Percentiles rank a stretch among this genome's conserved stretches.
phyloP scores from a whole-genome alignment of 2,797 vertebrate species.

The Hippopotamyrus pictus region DNA sequence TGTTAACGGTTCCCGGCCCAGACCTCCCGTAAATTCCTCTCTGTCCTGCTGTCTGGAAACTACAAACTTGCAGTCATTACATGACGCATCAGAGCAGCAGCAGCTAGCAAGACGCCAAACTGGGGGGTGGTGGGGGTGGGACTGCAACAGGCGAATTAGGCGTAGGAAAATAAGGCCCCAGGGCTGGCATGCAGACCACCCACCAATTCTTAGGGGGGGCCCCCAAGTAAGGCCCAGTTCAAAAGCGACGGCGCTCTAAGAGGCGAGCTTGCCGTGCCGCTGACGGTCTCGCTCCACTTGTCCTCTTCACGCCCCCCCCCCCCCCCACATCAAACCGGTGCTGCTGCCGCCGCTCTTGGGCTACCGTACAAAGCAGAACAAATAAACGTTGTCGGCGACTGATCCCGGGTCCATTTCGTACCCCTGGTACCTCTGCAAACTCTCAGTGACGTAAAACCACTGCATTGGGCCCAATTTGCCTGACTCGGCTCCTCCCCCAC shows the following conservation, averaged over 20 bases:
- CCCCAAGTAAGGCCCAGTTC: neutral
- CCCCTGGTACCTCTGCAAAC: slow-evolving; percentile 12
- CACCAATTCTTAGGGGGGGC: slow-evolving; percentile 40
- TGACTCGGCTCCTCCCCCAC: neutral
- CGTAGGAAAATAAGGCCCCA: slow-evolving; percentile 49
- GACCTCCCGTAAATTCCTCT: slow-evolving; percentile 1
- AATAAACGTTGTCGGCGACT: slow-evolving; percentile 22
- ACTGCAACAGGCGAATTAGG: slow-evolving; percentile 64
- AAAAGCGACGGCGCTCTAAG: neutral
- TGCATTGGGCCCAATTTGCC: neutral
- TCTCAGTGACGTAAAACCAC: slow-evolving; percentile 14
- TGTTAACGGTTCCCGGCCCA: neutral
- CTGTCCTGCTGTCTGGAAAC: slow-evolving; percentile 23
- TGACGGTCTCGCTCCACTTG: slow-evolving; percentile 7
- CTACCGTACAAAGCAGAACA: slow-evolving; percentile 23
- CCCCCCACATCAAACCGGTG: slow-evolving; percentile 10
- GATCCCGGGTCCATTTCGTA: slow-evolving; percentile 17
- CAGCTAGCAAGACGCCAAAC: slow-evolving; percentile 60
- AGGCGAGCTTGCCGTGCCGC: neutral
- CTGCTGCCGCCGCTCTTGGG: neutral
- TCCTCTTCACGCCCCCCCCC: neutral
- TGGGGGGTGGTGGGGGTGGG: slow-evolving; percentile 54
- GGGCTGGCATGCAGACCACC: slow-evolving; percentile 57
- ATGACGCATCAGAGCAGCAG: slow-evolving; percentile 59
- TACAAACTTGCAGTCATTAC: slow-evolving; percentile 55